Percentiles rank a stretch among this genome's conserved stretches.
Evolutionary conservation across 2,113 vertebrate genomes (phyloP).

Genomic region (Tetrax tetrax): DNA sequence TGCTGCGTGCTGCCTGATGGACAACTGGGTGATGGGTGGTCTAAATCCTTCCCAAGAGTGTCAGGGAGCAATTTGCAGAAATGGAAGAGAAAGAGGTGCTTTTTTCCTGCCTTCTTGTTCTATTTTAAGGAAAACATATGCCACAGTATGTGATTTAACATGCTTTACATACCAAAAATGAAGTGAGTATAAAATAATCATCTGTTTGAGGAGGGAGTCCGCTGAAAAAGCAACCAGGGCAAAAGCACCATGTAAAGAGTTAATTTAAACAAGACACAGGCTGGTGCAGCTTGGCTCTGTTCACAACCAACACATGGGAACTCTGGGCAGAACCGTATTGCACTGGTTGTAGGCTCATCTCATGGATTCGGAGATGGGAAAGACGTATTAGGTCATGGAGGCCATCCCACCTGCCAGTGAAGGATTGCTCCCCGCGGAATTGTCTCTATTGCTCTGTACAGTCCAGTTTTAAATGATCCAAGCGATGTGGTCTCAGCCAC

Average conservation of each 20-base stretch:
- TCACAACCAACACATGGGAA: not conserved
- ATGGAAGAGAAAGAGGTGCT: not conserved
- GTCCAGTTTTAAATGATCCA: slow-evolving; percentile 63
- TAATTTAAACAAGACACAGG: not conserved
- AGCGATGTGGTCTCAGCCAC: slow-evolving; percentile 24
- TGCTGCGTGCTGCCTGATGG: not conserved
- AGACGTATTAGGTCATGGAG: slow-evolving; percentile 46
- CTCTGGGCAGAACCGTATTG: slow-evolving; percentile 16
- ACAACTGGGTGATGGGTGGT: not conserved
- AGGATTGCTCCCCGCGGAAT: slow-evolving; percentile 57
- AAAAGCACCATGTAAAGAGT: not conserved
- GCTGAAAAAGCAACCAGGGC: not conserved
- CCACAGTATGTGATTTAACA: not conserved
- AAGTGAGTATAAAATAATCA: not conserved
- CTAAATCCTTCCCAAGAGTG: not conserved
- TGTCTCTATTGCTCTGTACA: slow-evolving; percentile 29
- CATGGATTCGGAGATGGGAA: not conserved
- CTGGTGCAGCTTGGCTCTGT: slow-evolving; percentile 22
- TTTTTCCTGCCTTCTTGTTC: not conserved
- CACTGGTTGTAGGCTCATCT: slow-evolving; percentile 40
- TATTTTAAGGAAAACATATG: not conserved
- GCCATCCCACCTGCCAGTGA: slow-evolving; percentile 57
- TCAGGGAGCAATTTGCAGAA: not conserved
- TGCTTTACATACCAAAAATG: not conserved
- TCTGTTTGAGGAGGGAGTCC: not conserved